phyloP scores from a whole-genome alignment of 2,797 vertebrate genomes.

The Betta splendens region DNA sequence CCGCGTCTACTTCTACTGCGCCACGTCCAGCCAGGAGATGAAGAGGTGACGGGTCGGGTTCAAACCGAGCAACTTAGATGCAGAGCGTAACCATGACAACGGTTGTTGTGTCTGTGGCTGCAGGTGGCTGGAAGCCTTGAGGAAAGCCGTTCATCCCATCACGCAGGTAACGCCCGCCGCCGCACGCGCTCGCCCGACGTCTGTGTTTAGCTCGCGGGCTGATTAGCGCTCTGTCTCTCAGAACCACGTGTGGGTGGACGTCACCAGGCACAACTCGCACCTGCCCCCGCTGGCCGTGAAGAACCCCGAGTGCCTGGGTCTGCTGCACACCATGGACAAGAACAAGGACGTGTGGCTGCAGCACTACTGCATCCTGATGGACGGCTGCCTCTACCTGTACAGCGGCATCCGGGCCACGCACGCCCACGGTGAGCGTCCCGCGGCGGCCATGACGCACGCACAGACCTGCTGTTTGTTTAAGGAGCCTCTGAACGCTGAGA shows the following conservation, averaged over 20 bases:
- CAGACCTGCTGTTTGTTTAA: too few relatives aligned
- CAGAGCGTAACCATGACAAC: too few relatives aligned
- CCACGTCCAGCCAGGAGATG: slow-evolving; percentile 92
- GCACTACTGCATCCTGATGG: slow-evolving; percentile 91
- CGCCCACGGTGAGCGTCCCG: slow-evolving; percentile 89
- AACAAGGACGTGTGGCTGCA: slow-evolving; percentile 85
- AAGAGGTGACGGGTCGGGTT: too few relatives aligned
- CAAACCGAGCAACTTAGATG: too few relatives aligned
- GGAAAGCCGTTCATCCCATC: slow-evolving; percentile 85
- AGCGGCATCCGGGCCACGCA: slow-evolving; percentile 87
- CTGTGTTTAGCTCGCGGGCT: slow-evolving; percentile 8
- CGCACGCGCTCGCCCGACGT: too few relatives aligned
- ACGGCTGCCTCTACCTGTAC: slow-evolving; percentile 90
- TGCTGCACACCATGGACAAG: slow-evolving; percentile 87
- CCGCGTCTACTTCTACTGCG: slow-evolving; percentile 87
- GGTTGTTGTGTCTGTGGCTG: slow-evolving; percentile 23
- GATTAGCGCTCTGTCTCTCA: slow-evolving; percentile 63
- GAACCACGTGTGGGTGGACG: slow-evolving; percentile 93
- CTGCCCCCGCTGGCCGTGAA: slow-evolving; percentile 93
- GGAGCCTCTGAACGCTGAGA: too few relatives aligned
- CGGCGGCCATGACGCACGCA: too few relatives aligned
- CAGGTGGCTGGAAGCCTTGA: slow-evolving; percentile 91
- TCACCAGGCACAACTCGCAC: slow-evolving; percentile 88
- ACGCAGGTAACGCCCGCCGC: slow-evolving; percentile 85
- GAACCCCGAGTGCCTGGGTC: slow-evolving; percentile 89